These are phyloP conservation scores for Bucco capensis DNA, from an alignment of 2,113 vertebrate genomes.

Conservation along the genomic window DNA sequence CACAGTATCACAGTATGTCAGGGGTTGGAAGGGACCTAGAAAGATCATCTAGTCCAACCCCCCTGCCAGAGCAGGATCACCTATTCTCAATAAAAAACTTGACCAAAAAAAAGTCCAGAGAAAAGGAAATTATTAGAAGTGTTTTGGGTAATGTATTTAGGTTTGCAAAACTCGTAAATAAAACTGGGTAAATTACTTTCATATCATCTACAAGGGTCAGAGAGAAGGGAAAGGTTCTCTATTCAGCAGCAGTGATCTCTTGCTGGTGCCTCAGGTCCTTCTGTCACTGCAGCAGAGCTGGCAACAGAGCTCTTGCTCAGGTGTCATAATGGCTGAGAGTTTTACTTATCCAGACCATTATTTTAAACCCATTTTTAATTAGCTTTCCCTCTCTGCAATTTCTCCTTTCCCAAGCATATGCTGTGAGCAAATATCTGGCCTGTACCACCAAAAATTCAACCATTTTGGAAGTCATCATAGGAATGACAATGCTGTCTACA, in stretches of 20 bases:
- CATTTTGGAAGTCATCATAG: not conserved
- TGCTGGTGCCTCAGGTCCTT: not conserved
- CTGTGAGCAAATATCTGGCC: not conserved
- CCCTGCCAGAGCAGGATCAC: no score
- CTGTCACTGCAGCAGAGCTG: not conserved
- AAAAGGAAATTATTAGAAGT: not conserved
- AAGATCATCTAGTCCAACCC: no score
- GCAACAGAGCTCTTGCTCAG: not conserved
- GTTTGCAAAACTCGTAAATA: not conserved
- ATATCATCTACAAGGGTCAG: not conserved
- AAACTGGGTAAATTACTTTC: not conserved
- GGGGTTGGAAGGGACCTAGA: no score
- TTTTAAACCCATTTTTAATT: not conserved
- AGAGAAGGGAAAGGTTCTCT: not conserved
- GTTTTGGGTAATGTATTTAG: not conserved
- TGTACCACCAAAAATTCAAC: not conserved
- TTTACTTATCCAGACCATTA: not conserved
- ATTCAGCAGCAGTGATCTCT: not conserved
- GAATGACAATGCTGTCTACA: not conserved
- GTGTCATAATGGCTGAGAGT: not conserved
- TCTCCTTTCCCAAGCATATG: not conserved
- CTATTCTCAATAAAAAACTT: not conserved
- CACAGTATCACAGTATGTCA: no score
- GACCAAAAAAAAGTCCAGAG: not conserved
- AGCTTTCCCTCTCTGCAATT: not conserved